Conservation (phyloP, 2,113 vertebrate species). For the human (Homo sapiens) region GRCh38 chr4:22069501-22070000, state of each 20-base stretch:
- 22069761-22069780: background rate
- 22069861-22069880: background rate
- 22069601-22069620: background rate
- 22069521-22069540: background rate
- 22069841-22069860: background rate
- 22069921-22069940: background rate
- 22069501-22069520: background rate
- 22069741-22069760: background rate
- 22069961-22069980: too few relatives aligned
- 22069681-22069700: background rate
- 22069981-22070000: too few relatives aligned
- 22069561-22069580: background rate
- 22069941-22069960: too few relatives aligned
- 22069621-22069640: background rate
- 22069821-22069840: background rate
- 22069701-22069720: background rate
- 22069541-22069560: background rate
- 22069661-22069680: background rate
- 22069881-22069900: background rate
- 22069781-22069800: background rate
- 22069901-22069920: background rate
- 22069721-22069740: background rate
- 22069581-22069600: background rate
- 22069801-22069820: background rate
- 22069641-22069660: background rate